phyloP scores from a whole-genome alignment of 2,113 vertebrate species.

The Dromiciops gliroides region DNA sequence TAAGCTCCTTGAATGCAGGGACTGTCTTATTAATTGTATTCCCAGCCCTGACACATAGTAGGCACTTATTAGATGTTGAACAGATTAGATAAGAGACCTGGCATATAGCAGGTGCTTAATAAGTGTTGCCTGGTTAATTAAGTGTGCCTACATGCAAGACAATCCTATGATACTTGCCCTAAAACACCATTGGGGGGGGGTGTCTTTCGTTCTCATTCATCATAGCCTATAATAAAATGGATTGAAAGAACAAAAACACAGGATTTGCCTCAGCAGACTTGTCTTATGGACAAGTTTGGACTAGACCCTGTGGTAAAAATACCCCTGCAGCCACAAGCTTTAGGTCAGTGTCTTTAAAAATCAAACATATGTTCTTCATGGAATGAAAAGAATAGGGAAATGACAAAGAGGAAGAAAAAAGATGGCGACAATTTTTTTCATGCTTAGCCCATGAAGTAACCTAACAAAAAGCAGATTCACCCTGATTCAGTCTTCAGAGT shows the following conservation, averaged over 20 bases:
- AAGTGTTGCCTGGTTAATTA: background rate
- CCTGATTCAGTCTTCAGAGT: background rate
- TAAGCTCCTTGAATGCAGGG: too few relatives aligned
- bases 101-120: background rate
- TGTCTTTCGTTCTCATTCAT: background rate
- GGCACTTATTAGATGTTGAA: too few relatives aligned
- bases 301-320: conserved; percentile 8
- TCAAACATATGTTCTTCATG: conserved; percentile 6
- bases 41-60: too few relatives aligned
- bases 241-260: conserved; percentile 22
- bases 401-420: background rate
- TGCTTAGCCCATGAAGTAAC: background rate
- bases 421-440: background rate
- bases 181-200: conserved; percentile 19
- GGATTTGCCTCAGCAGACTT: conserved; percentile 45
- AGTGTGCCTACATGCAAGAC: background rate
- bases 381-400: conserved; percentile 5
- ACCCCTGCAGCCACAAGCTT: conserved; percentile 21
- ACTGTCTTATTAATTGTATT: too few relatives aligned
- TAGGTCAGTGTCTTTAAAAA: conserved; percentile 41
- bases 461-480: background rate
- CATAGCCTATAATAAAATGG: conserved; percentile 9
- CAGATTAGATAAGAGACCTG: too few relatives aligned
- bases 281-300: conserved; percentile 43
- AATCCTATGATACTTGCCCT: background rate